These are phyloP conservation scores for Rutilus rutilus DNA, from an alignment of 2,113 vertebrate species.

Conservation along the genomic window DNA sequence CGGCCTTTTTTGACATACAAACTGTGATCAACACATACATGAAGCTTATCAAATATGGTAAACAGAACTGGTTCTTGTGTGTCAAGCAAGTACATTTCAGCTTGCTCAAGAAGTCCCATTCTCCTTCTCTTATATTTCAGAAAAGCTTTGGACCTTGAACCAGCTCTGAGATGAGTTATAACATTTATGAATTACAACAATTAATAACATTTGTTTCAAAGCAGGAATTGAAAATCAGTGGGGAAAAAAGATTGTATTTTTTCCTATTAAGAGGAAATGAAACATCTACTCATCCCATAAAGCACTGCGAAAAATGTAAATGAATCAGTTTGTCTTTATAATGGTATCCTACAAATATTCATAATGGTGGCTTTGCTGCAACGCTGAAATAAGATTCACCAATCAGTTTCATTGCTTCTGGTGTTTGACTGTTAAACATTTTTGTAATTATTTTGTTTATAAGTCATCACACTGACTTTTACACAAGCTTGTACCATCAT, in stretches of 20 bases:
- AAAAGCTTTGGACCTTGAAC: neutral
- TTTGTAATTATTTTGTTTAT: neutral
- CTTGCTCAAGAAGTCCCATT: neutral
- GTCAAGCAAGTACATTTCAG: neutral
- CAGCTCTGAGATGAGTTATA: neutral
- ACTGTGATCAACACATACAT: too few relatives aligned
- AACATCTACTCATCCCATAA: neutral
- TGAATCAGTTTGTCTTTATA: neutral
- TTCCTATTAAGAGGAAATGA: neutral
- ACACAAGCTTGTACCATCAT: neutral
- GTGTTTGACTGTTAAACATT: neutral
- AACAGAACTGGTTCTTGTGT: neutral
- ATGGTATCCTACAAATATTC: neutral
- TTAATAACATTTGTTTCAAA: neutral
- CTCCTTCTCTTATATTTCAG: neutral
- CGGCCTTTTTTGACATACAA: too few relatives aligned
- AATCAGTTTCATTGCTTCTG: neutral
- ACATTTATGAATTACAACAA: neutral
- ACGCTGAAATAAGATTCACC: neutral
- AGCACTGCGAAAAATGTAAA: neutral
- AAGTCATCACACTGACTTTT: neutral
- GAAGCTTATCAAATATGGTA: neutral
- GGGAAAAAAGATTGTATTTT: neutral
- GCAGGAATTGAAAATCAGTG: too few relatives aligned
- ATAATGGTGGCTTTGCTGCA: neutral